phyloP scores from a whole-genome alignment of 2,113 vertebrate species.

The Dasyprocta punctata region DNA sequence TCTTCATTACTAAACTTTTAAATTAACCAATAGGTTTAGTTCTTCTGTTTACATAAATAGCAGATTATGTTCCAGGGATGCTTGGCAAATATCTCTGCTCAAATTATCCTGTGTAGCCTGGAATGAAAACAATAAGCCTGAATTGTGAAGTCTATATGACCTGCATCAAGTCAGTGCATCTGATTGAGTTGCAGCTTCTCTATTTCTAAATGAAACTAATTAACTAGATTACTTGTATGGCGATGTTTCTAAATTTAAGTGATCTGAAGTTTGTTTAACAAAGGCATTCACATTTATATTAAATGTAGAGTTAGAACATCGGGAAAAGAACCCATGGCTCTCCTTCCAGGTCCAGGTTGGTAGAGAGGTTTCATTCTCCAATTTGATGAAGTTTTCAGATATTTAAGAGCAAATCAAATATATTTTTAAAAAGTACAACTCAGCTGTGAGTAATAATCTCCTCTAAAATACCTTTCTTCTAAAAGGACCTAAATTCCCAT shows the following conservation, averaged over 20 bases:
- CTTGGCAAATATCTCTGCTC: background rate
- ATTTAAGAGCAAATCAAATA: too few relatives aligned
- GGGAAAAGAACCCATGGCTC: background rate
- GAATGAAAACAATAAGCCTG: background rate
- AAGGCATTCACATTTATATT: background rate
- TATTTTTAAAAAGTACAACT: background rate
- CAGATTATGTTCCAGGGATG: background rate
- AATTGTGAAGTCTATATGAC: background rate
- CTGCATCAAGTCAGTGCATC: background rate
- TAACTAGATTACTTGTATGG: background rate
- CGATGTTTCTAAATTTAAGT: background rate
- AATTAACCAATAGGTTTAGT: background rate
- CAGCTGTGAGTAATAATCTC: background rate
- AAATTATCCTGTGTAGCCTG: background rate
- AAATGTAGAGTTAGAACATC: background rate
- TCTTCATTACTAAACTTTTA: background rate
- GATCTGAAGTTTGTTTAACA: background rate
- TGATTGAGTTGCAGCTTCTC: background rate
- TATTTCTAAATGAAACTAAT: conserved; percentile 1
- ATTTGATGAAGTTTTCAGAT: background rate
- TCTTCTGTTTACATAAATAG: background rate
- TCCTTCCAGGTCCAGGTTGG: background rate
- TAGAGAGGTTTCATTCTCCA: background rate
- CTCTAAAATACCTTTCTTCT: background rate
- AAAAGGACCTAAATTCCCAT: background rate